Evolutionary conservation across 1,140 invertebrate genomes (phyloP).

Genomic region (Drosophila lowei): DNA sequence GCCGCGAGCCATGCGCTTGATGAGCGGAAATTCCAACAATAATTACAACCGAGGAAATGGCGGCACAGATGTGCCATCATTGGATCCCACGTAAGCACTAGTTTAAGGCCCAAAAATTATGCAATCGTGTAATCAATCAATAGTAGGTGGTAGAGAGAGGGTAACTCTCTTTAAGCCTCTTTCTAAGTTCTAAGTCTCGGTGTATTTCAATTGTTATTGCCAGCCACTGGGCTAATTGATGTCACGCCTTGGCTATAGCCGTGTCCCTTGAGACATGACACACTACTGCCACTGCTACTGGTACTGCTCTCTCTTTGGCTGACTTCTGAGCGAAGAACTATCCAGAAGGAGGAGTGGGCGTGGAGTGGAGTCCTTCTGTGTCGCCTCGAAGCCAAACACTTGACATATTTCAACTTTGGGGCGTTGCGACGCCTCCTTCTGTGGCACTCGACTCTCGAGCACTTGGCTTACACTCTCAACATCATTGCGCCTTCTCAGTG

Average conservation of each 20-base stretch:
- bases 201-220: constrained; percentile 24
- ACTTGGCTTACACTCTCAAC: constrained; percentile 37
- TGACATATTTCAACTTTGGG: constrained; percentile 57
- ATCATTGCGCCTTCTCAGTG: constrained; percentile 5
- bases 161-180: neutral
- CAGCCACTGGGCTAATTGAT: neutral
- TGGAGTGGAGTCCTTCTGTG: constrained; percentile 3
- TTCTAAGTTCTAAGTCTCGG: neutral
- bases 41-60: constrained; percentile 48
- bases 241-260: constrained; percentile 12
- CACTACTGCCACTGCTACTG: neutral
- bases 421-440: constrained; percentile 3
- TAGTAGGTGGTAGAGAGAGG: too few relatives aligned
- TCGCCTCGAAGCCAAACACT: constrained; percentile 22
- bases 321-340: neutral
- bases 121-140: too few relatives aligned
- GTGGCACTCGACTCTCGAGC: constrained; percentile 17
- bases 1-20: constrained; percentile 64
- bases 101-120: neutral
- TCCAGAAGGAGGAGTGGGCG: neutral
- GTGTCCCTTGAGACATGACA: constrained; percentile 1
- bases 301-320: neutral
- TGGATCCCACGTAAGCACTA: constrained; percentile 74
- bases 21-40: constrained; percentile 53
- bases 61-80: constrained; percentile 50